A percentile compares a stretch with the other conserved stretches of the same genome.
Conservation (phyloP, 1,140 invertebrate species). For the Bradysia coprophila region DNA sequence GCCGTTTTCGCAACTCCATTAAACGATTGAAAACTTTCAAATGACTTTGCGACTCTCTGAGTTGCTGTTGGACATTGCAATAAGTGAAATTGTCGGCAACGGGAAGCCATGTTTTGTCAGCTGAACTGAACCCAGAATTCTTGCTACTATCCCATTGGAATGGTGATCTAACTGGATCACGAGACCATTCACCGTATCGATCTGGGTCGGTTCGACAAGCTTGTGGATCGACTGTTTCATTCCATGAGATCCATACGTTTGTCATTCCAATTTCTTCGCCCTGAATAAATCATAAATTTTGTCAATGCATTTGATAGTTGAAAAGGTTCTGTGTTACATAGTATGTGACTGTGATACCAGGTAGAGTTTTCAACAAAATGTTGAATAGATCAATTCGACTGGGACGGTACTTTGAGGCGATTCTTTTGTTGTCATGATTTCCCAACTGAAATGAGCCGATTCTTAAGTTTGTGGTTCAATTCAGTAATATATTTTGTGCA, state of each 20-base stretch:
- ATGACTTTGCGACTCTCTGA: constrained; percentile 1
- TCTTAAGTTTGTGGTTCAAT: too few relatives aligned
- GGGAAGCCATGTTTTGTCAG: constrained; percentile 44
- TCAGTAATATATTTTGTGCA: too few relatives aligned
- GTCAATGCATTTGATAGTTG: not conserved
- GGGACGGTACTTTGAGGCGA: constrained; percentile 34
- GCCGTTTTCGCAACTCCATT: not conserved
- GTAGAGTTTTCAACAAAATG: constrained; percentile 46
- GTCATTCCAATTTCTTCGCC: constrained; percentile 71
- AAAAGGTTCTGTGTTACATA: too few relatives aligned
- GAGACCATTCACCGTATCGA: constrained; percentile 11
- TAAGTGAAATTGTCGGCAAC: constrained; percentile 30
- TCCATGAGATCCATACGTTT: constrained; percentile 20
- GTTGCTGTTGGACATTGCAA: constrained; percentile 29
- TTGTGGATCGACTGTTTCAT: constrained; percentile 18
- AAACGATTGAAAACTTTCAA: not conserved
- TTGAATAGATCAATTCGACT: constrained; percentile 43
- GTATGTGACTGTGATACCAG: constrained; percentile 53
- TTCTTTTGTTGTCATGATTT: constrained; percentile 44
- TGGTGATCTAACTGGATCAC: constrained; percentile 40
- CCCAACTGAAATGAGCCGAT: constrained; percentile 44
- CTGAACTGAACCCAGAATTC: constrained; percentile 41
- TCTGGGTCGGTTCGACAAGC: not conserved
- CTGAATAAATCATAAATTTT: constrained; percentile 16
- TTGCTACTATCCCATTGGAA: constrained; percentile 41